These are phyloP conservation scores for Anarhynchus alexandrinus DNA, from an alignment of 2,113 vertebrate genomes.

Conservation along the genomic window DNA sequence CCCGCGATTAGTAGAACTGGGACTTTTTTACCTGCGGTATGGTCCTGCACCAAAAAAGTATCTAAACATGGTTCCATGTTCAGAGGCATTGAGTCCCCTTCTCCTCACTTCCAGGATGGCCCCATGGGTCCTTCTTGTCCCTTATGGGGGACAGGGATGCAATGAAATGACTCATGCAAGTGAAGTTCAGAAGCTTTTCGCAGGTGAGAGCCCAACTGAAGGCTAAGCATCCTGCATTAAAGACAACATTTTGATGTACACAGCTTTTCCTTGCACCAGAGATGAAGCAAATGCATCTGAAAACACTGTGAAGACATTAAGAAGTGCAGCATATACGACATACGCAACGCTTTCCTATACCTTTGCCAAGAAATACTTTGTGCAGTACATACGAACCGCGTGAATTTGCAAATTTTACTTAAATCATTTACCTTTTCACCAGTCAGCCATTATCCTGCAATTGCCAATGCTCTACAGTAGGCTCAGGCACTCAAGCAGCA, in stretches of 20 bases:
- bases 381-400: neutral
- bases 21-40: neutral
- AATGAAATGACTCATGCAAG: too few relatives aligned
- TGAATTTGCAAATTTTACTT: neutral
- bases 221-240: neutral
- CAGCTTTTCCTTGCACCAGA: neutral
- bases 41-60: neutral
- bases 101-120: neutral
- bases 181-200: neutral
- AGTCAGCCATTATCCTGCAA: neutral
- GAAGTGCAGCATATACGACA: neutral
- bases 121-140: neutral
- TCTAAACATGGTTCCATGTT: rapidly evolving
- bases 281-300: neutral
- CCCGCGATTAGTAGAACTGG: neutral
- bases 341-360: rapidly evolving
- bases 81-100: neutral
- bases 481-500: neutral
- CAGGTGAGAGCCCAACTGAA: neutral
- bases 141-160: neutral
- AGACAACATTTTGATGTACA: neutral
- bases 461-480: neutral
- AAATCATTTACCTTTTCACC: neutral
- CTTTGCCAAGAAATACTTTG: neutral
- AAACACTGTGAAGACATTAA: neutral